Evolutionary conservation across 2,113 vertebrate genomes (phyloP).

Genomic region (Vidua chalybeata): DNA sequence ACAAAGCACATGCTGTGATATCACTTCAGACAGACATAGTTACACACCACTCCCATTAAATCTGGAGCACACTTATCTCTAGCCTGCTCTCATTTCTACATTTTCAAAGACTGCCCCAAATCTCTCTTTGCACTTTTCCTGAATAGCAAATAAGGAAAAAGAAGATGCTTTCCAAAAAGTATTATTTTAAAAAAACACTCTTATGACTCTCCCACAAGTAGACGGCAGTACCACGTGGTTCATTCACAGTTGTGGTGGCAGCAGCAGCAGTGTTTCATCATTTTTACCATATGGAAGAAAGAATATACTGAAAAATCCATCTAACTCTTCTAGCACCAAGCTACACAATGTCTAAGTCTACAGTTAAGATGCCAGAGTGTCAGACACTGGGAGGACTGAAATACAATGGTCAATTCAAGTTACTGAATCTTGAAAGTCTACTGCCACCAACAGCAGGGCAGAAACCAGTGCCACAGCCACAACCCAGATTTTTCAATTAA

Average conservation of each 20-base stretch:
- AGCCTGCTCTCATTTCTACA: not conserved
- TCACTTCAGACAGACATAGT: not conserved
- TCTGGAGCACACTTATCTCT: not conserved
- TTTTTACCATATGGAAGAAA: constrained; percentile 23
- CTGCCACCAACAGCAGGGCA: not conserved
- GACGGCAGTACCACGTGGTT: not conserved
- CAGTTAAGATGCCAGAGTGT: not conserved
- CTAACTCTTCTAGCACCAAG: not conserved
- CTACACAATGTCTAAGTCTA: not conserved
- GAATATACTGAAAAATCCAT: not conserved
- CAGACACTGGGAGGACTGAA: not conserved
- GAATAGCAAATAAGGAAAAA: not conserved
- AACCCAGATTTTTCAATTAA: not conserved
- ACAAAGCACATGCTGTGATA: not conserved
- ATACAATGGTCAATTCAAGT: not conserved
- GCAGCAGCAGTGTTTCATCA: not conserved
- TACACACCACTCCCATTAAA: not conserved
- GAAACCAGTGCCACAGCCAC: not conserved
- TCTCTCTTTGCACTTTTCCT: not conserved
- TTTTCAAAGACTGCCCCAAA: not conserved
- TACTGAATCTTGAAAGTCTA: not conserved
- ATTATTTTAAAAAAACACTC: not conserved
- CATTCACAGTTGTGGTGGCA: not conserved
- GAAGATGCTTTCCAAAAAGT: not conserved
- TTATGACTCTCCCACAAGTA: not conserved